phyloP scores from a whole-genome alignment of 35 echinoderm and acorn worm species.

The Holothuria glaberrima region DNA sequence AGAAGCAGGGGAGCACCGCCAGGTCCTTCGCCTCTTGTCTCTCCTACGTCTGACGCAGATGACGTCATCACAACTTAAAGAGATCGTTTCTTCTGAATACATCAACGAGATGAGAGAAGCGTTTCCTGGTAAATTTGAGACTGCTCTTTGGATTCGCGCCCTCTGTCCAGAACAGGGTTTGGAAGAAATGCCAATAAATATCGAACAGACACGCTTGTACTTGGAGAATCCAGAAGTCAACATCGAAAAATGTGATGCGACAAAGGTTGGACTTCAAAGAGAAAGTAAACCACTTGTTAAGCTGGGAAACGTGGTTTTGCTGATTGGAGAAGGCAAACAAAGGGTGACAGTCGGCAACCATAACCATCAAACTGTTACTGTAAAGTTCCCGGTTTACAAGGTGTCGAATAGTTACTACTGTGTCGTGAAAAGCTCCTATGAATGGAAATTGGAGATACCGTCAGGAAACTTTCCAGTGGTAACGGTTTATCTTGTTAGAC shows the following conservation, averaged over 20 bases:
- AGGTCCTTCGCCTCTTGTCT: not conserved
- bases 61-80: not conserved
- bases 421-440: not conserved
- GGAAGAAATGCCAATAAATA: not conserved
- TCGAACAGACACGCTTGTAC: not conserved
- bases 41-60: constrained; percentile 1
- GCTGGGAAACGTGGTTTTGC: too few species aligned
- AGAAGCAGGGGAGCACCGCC: not conserved
- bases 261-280: too few species aligned
- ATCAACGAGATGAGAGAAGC: not conserved
- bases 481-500: not conserved
- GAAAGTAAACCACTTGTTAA: too few species aligned
- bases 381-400: not conserved
- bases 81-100: not conserved
- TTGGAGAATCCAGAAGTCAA: not conserved
- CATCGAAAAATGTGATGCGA: too few species aligned
- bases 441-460: not conserved
- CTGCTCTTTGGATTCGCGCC: not conserved
- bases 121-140: not conserved
- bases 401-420: not conserved
- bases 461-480: not conserved
- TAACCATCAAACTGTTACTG: not conserved
- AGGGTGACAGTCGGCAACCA: too few species aligned
- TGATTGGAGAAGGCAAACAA: not conserved
- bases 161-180: not conserved